A percentile compares a stretch with the other conserved stretches of the same genome.
phyloP scores from a whole-genome alignment of 64 coral and sea anemone genomes.

The Montipora sp. region DNA sequence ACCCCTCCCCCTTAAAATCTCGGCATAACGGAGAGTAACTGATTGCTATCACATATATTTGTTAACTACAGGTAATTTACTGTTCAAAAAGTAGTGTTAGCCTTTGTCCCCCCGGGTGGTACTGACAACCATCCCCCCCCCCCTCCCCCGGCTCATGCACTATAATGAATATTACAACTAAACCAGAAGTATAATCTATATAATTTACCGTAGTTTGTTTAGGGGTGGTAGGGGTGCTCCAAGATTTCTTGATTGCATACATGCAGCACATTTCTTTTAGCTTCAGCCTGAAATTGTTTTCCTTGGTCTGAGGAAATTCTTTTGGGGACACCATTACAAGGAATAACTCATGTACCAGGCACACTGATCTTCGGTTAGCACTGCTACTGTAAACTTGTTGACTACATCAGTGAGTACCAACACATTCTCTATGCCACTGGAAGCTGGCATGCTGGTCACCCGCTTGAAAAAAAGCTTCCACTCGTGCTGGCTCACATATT shows the following conservation, averaged over 20 bases:
- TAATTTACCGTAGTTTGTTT: not conserved
- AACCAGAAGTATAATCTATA: too few relatives aligned
- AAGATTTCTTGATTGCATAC: slow-evolving; percentile 62
- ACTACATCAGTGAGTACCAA: slow-evolving; percentile 40
- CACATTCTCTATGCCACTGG: slow-evolving; percentile 42
- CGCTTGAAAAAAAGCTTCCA: too few relatives aligned
- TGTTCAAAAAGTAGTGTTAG: slow-evolving; percentile 7
- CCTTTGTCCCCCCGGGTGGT: slow-evolving; percentile 36
- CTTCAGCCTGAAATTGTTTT: slow-evolving; percentile 13
- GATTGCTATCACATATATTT: slow-evolving; percentile 54
- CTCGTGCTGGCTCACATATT: too few relatives aligned
- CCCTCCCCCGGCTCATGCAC: slow-evolving; percentile 50
- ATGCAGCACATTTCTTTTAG: slow-evolving; percentile 43
- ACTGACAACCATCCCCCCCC: slow-evolving; percentile 9
- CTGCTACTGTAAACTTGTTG: slow-evolving; percentile 48
- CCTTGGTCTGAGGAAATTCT: slow-evolving; percentile 26
- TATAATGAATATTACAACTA: not conserved
- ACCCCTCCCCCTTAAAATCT: slow-evolving; percentile 45
- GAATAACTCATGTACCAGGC: slow-evolving; percentile 53
- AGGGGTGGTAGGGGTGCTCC: slow-evolving; percentile 40
- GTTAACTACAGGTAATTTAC: slow-evolving; percentile 13
- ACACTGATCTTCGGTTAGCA: slow-evolving; percentile 52
- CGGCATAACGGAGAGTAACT: not conserved
- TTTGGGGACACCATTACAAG: slow-evolving; percentile 45
- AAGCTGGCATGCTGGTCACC: not conserved